Base-by-base conservation (phyloP, 2,888 invertebrate species). In the Xestia rhomboidea region DNA sequence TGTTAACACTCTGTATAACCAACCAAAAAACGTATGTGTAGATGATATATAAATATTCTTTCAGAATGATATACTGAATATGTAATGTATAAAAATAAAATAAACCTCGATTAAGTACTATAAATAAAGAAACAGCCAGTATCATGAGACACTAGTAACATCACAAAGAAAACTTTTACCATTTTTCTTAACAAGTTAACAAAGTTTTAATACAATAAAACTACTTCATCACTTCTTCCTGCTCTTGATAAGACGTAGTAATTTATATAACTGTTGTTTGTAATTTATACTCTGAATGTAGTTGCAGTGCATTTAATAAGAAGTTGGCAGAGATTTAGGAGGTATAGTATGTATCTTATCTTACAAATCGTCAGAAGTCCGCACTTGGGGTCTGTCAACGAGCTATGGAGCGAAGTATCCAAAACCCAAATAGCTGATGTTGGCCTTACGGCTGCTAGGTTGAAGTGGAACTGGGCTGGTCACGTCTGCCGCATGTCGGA, bases 131-230 rank as follows among this genome's bases (percentile, higher is more conserved):
- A 68, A 69, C 27, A 63, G 0, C 18, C 18, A 21, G 13, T 34
- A 72, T 38, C 24, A 38, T 7, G 21, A 79, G 63, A 57, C 34
- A 66, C n/a, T 60, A 15, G 21, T 68, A 34, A 57, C 41, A 49
- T 63, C 41, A 15, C 27, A 64, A 11, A 27, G 34, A 41, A 57
- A 69, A 76, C 79, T 70, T 70, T 2, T 41, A 67, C 70, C 54
- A 79, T 75, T 67, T 66, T 62, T 67, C 75, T 51, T 68, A 70
- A 46, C 46, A 67, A 79, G 18, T 24, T 41, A 63, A 74, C 38
- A 13, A 57, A 73, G 73, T 79, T 79, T 73, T 76, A 57, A 62
- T 64, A 79, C 74, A 79, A 79, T 74, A 74, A 49, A 62, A 79
- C 68, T 74, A 64, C 74, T 79, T 63, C 41, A 57, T n/a, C n/a